phyloP scores from a whole-genome alignment of 2,797 vertebrate species.

The Eulemur rubriventer region DNA sequence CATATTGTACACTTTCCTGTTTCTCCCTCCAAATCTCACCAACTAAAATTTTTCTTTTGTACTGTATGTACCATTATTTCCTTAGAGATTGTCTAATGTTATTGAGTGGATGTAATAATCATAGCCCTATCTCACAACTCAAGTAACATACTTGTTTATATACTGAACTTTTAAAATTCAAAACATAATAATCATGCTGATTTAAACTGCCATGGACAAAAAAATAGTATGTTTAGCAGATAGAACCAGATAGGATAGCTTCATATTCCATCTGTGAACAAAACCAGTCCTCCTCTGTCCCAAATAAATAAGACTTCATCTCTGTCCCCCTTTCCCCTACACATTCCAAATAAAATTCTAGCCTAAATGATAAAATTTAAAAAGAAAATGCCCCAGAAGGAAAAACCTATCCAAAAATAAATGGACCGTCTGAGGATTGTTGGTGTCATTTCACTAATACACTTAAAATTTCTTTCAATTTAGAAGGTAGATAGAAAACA shows the following conservation, averaged over 20 bases:
- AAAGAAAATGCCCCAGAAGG: background rate
- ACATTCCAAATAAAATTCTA: conserved; percentile 28
- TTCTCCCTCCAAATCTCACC: background rate
- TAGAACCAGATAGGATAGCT: background rate
- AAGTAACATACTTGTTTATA: conserved; percentile 35
- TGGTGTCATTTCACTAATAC: conserved; percentile 16
- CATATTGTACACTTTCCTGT: background rate
- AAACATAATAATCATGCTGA: background rate
- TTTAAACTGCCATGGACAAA: background rate
- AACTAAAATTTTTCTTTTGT: conserved; percentile 3
- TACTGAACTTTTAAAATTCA: conserved; percentile 40
- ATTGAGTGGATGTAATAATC: background rate
- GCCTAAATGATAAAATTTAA: background rate
- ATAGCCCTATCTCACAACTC: background rate
- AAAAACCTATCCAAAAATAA: background rate
- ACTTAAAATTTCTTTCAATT: conserved; percentile 20
- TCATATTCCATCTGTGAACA: conserved; percentile 22
- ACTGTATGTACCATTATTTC: background rate
- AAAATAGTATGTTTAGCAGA: background rate
- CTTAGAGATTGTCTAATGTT: background rate
- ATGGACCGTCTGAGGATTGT: background rate
- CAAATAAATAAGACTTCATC: conserved; percentile 16
- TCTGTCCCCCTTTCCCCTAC: background rate
- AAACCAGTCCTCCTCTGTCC: background rate
- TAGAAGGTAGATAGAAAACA: conserved; percentile 3